Evolutionary conservation across 2,113 vertebrate genomes (phyloP).

Genomic region (Neofelis nebulosa): DNA sequence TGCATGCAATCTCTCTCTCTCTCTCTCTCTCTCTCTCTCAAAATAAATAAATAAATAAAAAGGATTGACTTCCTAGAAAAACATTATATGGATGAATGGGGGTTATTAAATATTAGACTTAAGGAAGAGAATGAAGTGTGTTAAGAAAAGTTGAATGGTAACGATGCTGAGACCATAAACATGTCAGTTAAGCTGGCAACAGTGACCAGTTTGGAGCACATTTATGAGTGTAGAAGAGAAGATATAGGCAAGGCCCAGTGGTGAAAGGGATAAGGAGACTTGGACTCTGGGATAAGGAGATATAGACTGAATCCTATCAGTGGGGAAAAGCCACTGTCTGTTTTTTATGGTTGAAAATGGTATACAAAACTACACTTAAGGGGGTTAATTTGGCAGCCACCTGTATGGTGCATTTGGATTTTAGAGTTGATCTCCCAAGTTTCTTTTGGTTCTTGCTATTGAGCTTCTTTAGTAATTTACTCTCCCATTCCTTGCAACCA

Average conservation of each 20-base stretch:
- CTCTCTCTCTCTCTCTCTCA: too few relatives aligned
- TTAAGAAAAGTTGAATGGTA: background rate
- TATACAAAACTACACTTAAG: background rate
- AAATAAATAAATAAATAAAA: background rate
- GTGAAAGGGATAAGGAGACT: background rate
- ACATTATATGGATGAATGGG: background rate
- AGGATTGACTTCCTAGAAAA: background rate
- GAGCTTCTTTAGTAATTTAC: background rate
- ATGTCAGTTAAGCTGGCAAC: background rate
- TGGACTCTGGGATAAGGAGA: background rate
- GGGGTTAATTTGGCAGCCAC: background rate
- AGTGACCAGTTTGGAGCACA: background rate
- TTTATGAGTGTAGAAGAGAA: background rate
- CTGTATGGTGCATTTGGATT: background rate
- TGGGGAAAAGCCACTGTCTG: background rate
- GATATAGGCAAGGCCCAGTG: background rate
- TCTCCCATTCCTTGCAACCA: background rate
- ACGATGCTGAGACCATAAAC: background rate
- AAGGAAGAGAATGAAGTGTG: background rate
- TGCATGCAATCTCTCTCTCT: too few relatives aligned
- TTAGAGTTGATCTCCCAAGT: background rate
- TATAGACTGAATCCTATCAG: background rate
- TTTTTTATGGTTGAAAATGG: background rate
- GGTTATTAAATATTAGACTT: background rate
- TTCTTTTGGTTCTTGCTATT: background rate